Evolutionary conservation across 1,140 invertebrate genomes (phyloP).

Genomic region (Sesamia nonagrioides): DNA sequence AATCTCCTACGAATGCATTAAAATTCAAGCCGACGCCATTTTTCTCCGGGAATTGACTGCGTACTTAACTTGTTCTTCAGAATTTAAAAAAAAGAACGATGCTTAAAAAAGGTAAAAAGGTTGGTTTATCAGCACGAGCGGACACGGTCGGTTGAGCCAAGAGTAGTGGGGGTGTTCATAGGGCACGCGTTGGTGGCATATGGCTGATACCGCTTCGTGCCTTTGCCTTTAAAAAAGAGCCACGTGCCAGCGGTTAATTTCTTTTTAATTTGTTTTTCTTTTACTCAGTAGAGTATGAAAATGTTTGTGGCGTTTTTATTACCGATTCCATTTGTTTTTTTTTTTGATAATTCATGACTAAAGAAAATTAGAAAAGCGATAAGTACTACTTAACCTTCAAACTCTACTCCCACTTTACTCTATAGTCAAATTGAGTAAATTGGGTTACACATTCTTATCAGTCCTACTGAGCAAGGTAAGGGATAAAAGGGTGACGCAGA

Average conservation of each 20-base stretch:
- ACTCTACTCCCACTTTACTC: no score
- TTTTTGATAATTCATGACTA: neutral
- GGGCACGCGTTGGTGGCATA: conserved; percentile 64
- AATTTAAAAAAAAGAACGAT: conserved; percentile 39
- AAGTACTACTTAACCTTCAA: no score
- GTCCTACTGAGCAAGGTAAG: neutral
- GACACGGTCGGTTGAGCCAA: conserved; percentile 34
- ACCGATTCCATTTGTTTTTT: neutral
- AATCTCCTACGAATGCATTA: neutral
- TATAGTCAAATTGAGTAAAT: neutral
- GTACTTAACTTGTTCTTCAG: conserved; percentile 26
- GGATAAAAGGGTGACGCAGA: neutral
- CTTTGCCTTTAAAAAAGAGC: conserved; percentile 59
- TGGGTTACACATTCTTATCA: neutral
- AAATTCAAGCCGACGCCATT: conserved; percentile 36
- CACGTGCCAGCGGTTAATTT: conserved; percentile 71
- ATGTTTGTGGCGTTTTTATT: neutral
- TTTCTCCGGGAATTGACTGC: conserved; percentile 32
- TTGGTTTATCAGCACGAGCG: conserved; percentile 18
- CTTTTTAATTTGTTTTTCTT: conserved; percentile 53
- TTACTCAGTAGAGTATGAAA: neutral
- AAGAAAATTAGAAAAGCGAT: neutral
- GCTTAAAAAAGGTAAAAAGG: neutral
- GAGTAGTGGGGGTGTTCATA: conserved; percentile 39
- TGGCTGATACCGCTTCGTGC: conserved; percentile 64